A percentile compares a stretch with the other conserved stretches of the same genome.
phyloP scores from a whole-genome alignment of 2,797 vertebrate genomes.

The Urosaurus nigricauda region DNA sequence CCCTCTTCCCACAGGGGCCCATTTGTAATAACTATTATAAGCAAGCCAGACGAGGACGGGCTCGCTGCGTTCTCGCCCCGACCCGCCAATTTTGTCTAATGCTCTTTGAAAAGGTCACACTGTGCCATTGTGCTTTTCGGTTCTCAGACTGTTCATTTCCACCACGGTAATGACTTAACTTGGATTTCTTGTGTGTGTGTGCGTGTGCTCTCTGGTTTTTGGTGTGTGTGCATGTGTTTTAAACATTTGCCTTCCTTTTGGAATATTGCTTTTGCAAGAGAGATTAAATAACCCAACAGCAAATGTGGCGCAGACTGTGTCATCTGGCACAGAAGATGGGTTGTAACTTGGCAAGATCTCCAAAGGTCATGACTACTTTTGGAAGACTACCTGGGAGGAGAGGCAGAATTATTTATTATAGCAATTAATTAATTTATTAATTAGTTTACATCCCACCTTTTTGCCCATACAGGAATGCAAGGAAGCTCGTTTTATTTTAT shows the following conservation, averaged over 20 bases:
- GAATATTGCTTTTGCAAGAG: slow-evolving; percentile 26
- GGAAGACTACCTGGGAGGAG: background rate
- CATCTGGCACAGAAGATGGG: background rate
- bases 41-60: background rate
- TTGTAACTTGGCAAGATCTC: rapidly evolving
- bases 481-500: too few relatives aligned
- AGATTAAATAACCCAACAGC: background rate
- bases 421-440: too few relatives aligned
- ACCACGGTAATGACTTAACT: background rate
- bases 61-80: background rate
- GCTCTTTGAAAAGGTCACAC: slow-evolving; percentile 35
- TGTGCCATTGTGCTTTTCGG: background rate
- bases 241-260: slow-evolving; percentile 27
- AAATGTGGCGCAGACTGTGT: slow-evolving; percentile 17
- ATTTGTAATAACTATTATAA: slow-evolving; percentile 18
- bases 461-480: background rate
- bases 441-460: background rate
- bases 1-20: background rate
- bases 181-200: slow-evolving; percentile 13
- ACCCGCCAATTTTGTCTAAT: background rate
- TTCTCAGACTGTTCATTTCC: slow-evolving; percentile 28
- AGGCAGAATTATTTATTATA: too few relatives aligned
- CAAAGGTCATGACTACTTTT: background rate
- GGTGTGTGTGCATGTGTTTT: too few relatives aligned
- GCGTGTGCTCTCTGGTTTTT: too few relatives aligned